Conservation (phyloP, 2,113 vertebrate genomes). For the Ceyx cyanopectus region DNA sequence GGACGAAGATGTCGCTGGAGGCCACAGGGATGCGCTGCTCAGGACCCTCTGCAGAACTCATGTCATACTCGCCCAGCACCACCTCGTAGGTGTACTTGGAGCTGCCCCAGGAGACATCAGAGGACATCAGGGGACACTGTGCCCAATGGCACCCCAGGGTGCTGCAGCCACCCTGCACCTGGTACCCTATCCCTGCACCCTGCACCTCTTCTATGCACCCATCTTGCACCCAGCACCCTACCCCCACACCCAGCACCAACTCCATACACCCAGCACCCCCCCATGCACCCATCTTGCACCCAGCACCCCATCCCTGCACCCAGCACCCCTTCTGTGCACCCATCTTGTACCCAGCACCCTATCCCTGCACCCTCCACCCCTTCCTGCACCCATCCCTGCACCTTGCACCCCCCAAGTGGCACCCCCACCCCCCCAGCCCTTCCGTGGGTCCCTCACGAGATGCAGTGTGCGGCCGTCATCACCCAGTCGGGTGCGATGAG, state of each 20-base stretch:
- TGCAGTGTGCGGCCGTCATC: constrained; percentile 42
- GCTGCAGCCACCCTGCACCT: too few species aligned
- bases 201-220: neutral
- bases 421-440: too few species aligned
- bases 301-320: neutral
- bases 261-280: too few species aligned
- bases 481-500: constrained; percentile 4
- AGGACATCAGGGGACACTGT: accelerated
- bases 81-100: neutral
- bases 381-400: neutral
- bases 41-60: neutral
- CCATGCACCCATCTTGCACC: neutral
- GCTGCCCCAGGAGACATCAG: neutral
- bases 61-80: constrained; percentile 42
- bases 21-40: constrained; percentile 23
- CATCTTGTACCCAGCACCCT: neutral
- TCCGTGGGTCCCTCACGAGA: constrained; percentile 8
- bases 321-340: too few species aligned
- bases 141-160: neutral
- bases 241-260: neutral
- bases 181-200: neutral
- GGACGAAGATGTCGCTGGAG: neutral
- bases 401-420: neutral
- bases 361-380: too few species aligned
- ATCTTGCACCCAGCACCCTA: neutral